A percentile compares a stretch with the other conserved stretches of the same genome.
Evolutionary conservation across 2,113 vertebrate species (phyloP).

Genomic region (Lamprotornis superbus): DNA sequence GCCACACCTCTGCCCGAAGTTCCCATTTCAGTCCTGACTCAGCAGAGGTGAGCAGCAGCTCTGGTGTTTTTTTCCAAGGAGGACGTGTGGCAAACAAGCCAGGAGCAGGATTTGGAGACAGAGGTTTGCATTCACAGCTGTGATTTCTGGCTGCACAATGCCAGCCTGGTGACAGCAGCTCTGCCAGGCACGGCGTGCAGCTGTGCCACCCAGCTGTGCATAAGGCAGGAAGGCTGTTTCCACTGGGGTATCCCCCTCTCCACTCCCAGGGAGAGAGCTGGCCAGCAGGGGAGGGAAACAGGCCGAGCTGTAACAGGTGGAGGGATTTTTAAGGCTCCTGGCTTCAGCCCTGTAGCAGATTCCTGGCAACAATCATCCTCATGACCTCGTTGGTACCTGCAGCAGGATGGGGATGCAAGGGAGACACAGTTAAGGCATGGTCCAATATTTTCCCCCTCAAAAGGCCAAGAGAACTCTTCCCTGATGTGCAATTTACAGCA

Average conservation of each 20-base stretch:
- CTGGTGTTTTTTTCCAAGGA: not conserved
- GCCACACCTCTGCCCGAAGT: not conserved
- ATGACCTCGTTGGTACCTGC: constrained; percentile 96
- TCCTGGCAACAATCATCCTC: constrained; percentile 91
- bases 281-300: not conserved
- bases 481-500: not conserved
- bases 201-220: not conserved
- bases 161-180: not conserved
- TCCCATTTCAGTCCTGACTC: not conserved
- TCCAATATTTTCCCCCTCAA: not conserved
- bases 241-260: not conserved
- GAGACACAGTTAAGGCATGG: not conserved
- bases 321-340: not conserved
- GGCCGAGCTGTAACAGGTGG: not conserved
- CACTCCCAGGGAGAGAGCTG: not conserved
- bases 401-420: not conserved
- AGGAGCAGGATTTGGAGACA: not conserved
- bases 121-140: not conserved
- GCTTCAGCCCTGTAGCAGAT: constrained; percentile 77
- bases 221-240: not conserved
- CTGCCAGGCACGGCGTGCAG: not conserved
- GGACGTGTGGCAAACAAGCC: not conserved
- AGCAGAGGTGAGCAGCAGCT: not conserved
- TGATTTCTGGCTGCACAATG: not conserved
- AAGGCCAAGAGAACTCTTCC: not conserved